These are phyloP conservation scores for Drosophila nigromelanica DNA, from an alignment of 1,140 invertebrate genomes.

Conservation along the genomic window DNA sequence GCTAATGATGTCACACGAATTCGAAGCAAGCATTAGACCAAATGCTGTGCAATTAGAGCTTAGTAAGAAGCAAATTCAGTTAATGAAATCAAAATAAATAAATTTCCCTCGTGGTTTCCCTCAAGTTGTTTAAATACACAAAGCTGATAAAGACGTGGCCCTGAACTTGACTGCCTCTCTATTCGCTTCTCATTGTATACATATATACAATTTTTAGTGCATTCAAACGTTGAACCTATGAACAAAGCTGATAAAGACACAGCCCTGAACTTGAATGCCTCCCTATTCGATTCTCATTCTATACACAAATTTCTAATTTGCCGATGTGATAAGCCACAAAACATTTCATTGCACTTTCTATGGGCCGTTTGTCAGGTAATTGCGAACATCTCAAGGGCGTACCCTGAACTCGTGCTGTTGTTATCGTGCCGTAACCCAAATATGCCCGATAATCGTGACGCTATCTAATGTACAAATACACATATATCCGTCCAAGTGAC, in stretches of 20 bases:
- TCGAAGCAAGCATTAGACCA: constrained; percentile 25
- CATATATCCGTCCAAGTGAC: constrained; percentile 63
- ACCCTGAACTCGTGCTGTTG: constrained; percentile 24
- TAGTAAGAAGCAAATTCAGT: not conserved
- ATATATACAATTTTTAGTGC: not conserved
- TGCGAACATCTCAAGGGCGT: constrained; percentile 28
- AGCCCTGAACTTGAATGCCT: constrained; percentile 31
- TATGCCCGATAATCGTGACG: constrained; percentile 49
- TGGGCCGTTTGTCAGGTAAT: not conserved
- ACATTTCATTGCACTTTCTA: constrained; percentile 48
- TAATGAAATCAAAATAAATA: no score
- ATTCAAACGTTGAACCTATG: not conserved
- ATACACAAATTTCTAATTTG: not conserved
- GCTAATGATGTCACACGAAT: constrained; percentile 37
- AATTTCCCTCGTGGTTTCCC: no score
- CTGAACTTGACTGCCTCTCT: constrained; percentile 15
- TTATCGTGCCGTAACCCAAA: constrained; percentile 41
- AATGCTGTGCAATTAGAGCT: constrained; percentile 10
- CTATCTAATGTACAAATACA: constrained; percentile 2
- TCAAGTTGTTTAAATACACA: not conserved
- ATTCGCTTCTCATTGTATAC: not conserved
- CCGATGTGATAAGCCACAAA: constrained; percentile 27
- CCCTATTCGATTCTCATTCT: constrained; percentile 2
- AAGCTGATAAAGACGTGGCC: constrained; percentile 5
- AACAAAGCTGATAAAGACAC: constrained; percentile 7